Conservation (phyloP, 2,888 invertebrate species). For the Taenaris catops region DNA sequence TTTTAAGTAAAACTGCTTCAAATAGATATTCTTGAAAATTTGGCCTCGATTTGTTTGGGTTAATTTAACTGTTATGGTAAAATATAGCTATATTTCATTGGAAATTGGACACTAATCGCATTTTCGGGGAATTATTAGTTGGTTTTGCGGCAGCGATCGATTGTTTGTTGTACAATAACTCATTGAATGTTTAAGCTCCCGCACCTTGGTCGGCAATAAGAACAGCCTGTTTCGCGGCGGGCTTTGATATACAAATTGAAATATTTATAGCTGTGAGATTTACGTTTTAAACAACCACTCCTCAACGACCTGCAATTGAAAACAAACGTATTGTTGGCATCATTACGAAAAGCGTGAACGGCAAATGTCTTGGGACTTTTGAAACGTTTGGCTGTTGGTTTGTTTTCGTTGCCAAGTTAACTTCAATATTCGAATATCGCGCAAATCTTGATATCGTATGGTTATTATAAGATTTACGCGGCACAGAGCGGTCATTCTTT, state of each 20-base stretch:
- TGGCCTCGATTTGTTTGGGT: no score
- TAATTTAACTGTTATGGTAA: background rate
- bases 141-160: conserved; percentile 1
- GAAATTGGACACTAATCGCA: conserved; percentile 11
- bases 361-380: conserved; percentile 26
- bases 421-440: conserved; percentile 47
- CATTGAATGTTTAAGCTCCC: conserved; percentile 3
- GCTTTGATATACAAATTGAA: conserved; percentile 13
- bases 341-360: conserved; percentile 17
- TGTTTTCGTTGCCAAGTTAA: conserved; percentile 51
- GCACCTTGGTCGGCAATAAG: background rate
- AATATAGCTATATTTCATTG: conserved; percentile 11
- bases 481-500: conserved; percentile 35
- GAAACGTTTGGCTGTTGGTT: conserved; percentile 43
- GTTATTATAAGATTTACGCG: conserved; percentile 53
- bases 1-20: no score
- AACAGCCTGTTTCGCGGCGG: background rate
- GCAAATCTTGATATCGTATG: conserved; percentile 37
- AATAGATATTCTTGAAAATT: no score
- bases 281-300: conserved; percentile 17
- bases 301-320: conserved; percentile 10
- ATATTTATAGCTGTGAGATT: conserved; percentile 14
- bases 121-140: conserved; percentile 12
- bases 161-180: conserved; percentile 12
- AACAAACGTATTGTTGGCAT: conserved; percentile 27